phyloP scores from a whole-genome alignment of 2,888 invertebrate species.

The Epinotia brunnichana region DNA sequence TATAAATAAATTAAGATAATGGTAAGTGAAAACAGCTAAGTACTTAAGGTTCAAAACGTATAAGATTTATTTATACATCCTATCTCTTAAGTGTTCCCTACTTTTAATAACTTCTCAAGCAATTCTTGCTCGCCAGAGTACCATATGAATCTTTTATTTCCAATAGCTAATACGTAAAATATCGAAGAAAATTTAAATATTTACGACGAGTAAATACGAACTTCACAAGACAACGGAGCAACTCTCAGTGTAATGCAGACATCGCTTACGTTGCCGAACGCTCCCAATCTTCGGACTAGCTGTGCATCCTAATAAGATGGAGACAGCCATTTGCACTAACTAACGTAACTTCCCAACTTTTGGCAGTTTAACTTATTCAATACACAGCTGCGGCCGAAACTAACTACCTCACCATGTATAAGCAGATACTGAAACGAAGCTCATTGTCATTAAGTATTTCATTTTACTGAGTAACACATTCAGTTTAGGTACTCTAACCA shows the following conservation, averaged over 20 bases:
- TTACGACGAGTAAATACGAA: constrained; percentile 17
- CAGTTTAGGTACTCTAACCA: neutral
- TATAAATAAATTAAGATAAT: too few species aligned
- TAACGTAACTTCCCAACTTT: constrained; percentile 34
- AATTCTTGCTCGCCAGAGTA: too few species aligned
- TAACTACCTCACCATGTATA: constrained; percentile 14
- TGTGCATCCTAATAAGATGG: constrained; percentile 39
- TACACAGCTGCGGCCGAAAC: constrained; percentile 30
- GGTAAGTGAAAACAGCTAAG: too few species aligned
- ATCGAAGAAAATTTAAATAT: constrained; percentile 3
- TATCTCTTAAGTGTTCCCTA: too few species aligned
- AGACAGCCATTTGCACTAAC: constrained; percentile 34
- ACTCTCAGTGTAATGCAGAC: constrained; percentile 21
- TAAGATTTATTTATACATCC: too few species aligned
- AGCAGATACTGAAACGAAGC: constrained; percentile 3
- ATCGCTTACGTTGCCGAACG: constrained; percentile 28
- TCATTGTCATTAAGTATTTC: constrained; percentile 12
- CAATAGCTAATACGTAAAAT: neutral
- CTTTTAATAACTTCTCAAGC: neutral
- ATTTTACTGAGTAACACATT: neutral
- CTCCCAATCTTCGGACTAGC: constrained; percentile 27
- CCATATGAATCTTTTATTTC: neutral
- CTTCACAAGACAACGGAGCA: constrained; percentile 14
- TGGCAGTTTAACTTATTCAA: constrained; percentile 34
- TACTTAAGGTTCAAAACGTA: too few species aligned